Conservation (phyloP, 2,113 vertebrate genomes). For the Eolophus roseicapilla region DNA sequence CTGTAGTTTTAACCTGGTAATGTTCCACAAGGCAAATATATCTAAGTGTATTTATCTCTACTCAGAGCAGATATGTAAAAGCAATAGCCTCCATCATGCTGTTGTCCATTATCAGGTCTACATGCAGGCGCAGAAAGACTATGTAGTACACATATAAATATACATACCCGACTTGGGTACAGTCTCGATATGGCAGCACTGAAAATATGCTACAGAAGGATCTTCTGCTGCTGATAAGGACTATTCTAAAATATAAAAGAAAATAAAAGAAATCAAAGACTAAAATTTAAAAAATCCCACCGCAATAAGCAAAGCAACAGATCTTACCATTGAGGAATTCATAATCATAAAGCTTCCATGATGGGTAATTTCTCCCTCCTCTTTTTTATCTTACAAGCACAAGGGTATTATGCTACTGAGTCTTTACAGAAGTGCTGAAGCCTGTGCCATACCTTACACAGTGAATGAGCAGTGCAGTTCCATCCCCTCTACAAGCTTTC, state of each 20-base stretch:
- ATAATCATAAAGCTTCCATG: background rate
- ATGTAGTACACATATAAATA: slow-evolving; percentile 61
- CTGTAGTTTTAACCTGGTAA: background rate
- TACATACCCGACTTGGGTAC: slow-evolving; percentile 97
- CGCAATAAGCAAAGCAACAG: slow-evolving; percentile 61
- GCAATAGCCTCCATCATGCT: slow-evolving; percentile 12
- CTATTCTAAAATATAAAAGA: slow-evolving; percentile 91
- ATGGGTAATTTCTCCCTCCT: background rate
- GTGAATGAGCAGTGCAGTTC: background rate
- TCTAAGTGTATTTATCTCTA: background rate
- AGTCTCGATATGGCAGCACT: slow-evolving; percentile 99
- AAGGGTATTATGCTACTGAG: background rate
- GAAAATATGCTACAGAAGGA: slow-evolving; percentile 99
- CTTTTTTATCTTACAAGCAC: background rate
- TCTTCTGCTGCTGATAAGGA: slow-evolving; percentile 99
- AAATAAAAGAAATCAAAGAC: slow-evolving; percentile 82
- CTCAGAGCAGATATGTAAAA: background rate
- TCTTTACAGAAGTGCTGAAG: background rate
- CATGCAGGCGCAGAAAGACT: slow-evolving; percentile 47
- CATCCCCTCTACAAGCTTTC: background rate
- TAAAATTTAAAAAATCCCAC: slow-evolving; percentile 35
- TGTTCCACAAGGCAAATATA: background rate
- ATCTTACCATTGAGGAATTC: slow-evolving; percentile 27
- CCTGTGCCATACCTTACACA: background rate
- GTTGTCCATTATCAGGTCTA: background rate